Percentiles rank a stretch among this genome's conserved stretches.
phyloP scores from a whole-genome alignment of 2,113 vertebrate genomes.

The Mirza zaza region DNA sequence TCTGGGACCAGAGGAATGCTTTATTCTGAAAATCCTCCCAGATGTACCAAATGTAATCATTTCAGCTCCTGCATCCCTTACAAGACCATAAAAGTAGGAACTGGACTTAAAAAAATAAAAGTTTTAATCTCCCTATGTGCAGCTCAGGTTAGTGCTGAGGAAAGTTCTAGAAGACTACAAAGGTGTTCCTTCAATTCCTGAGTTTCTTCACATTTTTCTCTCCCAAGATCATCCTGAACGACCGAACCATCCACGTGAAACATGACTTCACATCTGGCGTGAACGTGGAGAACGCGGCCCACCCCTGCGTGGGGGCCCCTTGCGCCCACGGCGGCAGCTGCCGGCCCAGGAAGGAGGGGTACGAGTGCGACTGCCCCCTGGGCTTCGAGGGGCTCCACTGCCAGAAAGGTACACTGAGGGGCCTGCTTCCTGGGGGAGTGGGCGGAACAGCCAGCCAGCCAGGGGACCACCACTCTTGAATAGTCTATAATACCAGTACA shows the following conservation, averaged over 20 bases:
- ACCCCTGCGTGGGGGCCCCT: conserved; percentile 90
- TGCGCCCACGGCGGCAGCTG: conserved; percentile 94
- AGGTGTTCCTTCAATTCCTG: neutral
- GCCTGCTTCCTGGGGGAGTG: neutral
- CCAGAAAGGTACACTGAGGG: conserved; percentile 90
- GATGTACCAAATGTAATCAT: fast-evolving
- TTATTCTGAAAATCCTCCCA: neutral
- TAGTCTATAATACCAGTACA: fast-evolving
- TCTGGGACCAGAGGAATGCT: neutral
- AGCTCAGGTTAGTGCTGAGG: neutral
- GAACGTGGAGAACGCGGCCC: conserved; percentile 91
- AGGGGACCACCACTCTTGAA: neutral
- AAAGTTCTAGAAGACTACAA: too few relatives aligned
- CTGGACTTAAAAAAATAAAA: neutral
- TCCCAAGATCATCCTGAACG: conserved; percentile 91
- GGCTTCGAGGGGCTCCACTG: conserved; percentile 94
- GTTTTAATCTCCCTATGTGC: fast-evolving
- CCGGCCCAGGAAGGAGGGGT: conserved; percentile 90
- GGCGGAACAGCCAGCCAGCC: too few relatives aligned
- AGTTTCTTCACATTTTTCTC: conserved; percentile 1
- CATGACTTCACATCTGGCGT: conserved; percentile 88
- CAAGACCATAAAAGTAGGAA: neutral
- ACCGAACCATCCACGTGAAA: conserved; percentile 88
- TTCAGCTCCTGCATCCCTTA: neutral
- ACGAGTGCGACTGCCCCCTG: conserved; percentile 95